Conservation (phyloP, 2,888 invertebrate genomes). For the Arctia plantaginis region DNA sequence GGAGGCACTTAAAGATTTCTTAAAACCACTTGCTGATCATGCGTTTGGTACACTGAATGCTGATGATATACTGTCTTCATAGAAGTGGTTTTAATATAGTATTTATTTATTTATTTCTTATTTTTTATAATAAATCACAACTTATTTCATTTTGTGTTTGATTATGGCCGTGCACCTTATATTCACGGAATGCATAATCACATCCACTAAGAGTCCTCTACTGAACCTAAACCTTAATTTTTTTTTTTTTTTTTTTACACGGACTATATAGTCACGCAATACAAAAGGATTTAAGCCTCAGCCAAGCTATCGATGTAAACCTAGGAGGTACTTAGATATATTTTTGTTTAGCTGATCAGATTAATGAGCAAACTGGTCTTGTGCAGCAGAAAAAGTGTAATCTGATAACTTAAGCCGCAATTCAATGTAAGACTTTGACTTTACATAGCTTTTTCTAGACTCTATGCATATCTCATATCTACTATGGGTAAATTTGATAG, state of each 20-base stretch:
- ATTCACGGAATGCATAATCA: too few relatives aligned
- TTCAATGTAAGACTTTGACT: too few relatives aligned
- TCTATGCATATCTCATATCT: neutral
- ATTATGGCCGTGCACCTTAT: neutral
- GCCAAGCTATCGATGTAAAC: neutral
- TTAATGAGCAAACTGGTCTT: too few relatives aligned
- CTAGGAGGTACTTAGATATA: neutral
- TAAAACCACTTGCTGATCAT: conserved; percentile 79
- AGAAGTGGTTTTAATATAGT: conserved; percentile 15
- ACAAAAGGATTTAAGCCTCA: neutral
- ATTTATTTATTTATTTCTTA: conserved; percentile 3
- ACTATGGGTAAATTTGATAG: neutral
- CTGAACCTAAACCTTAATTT: too few relatives aligned
- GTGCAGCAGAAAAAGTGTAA: too few relatives aligned
- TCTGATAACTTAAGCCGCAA: too few relatives aligned
- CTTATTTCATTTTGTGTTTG: neutral
- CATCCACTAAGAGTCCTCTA: too few relatives aligned
- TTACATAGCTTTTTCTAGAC: neutral
- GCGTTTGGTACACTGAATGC: conserved; percentile 76
- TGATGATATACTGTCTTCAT: conserved; percentile 69
- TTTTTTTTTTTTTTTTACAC: too few relatives aligned
- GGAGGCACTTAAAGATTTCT: conserved; percentile 78
- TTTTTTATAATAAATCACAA: neutral
- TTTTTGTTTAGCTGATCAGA: too few relatives aligned
- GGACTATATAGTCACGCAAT: too few relatives aligned